Evolutionary conservation across 2,797 vertebrate species (phyloP).

Genomic region (Neopelma chrysocephalum): DNA sequence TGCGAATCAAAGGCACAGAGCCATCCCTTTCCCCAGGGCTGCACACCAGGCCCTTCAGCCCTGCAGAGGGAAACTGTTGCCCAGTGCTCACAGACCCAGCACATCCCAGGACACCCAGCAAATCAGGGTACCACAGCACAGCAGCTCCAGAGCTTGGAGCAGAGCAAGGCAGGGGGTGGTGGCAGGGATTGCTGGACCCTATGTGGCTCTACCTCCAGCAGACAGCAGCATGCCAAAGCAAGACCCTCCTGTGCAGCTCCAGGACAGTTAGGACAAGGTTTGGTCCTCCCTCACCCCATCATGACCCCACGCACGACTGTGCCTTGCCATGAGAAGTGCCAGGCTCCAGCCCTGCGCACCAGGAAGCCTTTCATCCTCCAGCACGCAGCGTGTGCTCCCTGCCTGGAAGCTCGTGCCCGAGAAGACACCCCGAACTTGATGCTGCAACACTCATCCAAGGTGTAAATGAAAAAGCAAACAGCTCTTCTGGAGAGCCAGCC

Average conservation of each 20-base stretch:
- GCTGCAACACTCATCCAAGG: constrained; percentile 36
- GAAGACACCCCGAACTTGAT: not conserved
- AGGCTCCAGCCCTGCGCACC: not conserved
- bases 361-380: not conserved
- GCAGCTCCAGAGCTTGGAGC: not conserved
- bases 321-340: not conserved
- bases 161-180: rapidly evolving
- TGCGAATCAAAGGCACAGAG: not conserved
- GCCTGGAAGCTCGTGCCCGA: not conserved
- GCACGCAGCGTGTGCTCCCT: rapidly evolving
- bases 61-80: not conserved
- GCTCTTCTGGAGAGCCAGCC: not conserved
- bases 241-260: not conserved
- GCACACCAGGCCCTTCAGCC: rapidly evolving
- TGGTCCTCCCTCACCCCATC: not conserved
- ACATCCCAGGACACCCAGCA: rapidly evolving
- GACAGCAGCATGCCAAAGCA: not conserved
- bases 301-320: rapidly evolving
- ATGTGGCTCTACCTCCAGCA: not conserved
- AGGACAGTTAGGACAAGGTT: not conserved
- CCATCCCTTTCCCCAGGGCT: rapidly evolving
- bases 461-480: constrained; percentile 66
- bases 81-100: not conserved
- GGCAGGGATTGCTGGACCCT: not conserved
- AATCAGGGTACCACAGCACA: not conserved